Base-by-base conservation (phyloP, 1,140 invertebrate species). In the Heliconius nattereri region DNA sequence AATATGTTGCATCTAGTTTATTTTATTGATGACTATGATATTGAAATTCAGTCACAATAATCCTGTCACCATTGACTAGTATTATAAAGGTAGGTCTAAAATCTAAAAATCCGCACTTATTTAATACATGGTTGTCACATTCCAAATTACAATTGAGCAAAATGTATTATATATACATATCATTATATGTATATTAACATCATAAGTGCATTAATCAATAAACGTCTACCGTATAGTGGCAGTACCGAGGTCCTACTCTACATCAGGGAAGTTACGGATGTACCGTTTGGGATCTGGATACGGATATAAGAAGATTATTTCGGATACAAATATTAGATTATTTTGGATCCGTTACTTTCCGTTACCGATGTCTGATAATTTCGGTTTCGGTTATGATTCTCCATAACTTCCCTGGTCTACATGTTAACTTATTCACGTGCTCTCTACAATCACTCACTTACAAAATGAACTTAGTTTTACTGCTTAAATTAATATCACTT, bases 401-500 rank as follows among this genome's bases (percentile, higher is more conserved):
- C 19, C 49, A 8, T 52, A 20, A 52, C 49, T 7, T 52, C 49
- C 49, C 49, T 52, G 49, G 54, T n/a, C 54, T 80, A 76, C 71
- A 16, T 78, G 49, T 49, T 13, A 54, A 72, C 35, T 37, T n/a
- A 49, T 52, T 78, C 45, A 78, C 75, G 52, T 49, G 45, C 66
- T 78, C 80, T 79, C 78, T 81, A 85, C 83, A 81, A 83, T 82
- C 80, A 86, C 86, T 86, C 84, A 87, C 76, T 80, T 78, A 90
- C 89, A 90, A 88, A 89, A 92, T 89, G 89, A 91, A 90, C 86
- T 84, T 91, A 94, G 85, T 75, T 80, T 78, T 85, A 88, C 86
- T 81, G 85, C 91, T 92, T 94, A 93, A 92, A 91, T 90, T 94
- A 93, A 92, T 94, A 93, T 93, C 92, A 93, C 92, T 92, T 92